Base-by-base conservation (phyloP, 2,888 invertebrate species). In the Dasypogon diadema region DNA sequence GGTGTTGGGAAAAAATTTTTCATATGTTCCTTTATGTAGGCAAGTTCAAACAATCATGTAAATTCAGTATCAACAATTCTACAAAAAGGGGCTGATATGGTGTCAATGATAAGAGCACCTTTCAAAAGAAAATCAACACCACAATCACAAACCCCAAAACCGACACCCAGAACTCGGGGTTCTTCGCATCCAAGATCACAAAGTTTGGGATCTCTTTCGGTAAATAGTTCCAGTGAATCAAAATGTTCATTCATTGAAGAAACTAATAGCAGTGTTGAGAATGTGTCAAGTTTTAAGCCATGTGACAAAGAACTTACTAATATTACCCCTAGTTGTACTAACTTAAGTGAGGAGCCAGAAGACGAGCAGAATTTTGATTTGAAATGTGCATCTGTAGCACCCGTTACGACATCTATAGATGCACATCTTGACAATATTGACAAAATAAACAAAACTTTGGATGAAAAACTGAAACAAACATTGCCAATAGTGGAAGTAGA, bases 171-270 rank as follows among this genome's bases (percentile, higher is more conserved):
- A 74, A 79, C 81, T n/a, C 80, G 82, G 14, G 21, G 34, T 16
- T 30, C 72, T 10, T 74, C 79, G n/a, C 34, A 51, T n/a, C 30
- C 83, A 2, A 82, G 86, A 22, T 86, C 86, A 0, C 83, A 83
- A 75, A 86, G 86, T 77, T 81, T 85, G 37, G 86, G 85, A 81
- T 85, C 85, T 60, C 79, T 86, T 78, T 84, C 85, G 86, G 86
- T 86, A 87, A 86, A 83, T 86, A 84, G 81, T 79, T 80, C 82
- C 21, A 73, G 75, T 73, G 79, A 80, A 18, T 30, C 42, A 30
- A 63, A 18, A 26, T 74, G 34, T 56, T 65, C 18, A 6, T n/a
- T 24, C 26, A 14, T n/a, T 54, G 51, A 21, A 26, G 14, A 16
- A 30, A 14, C 26, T 73, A 54, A 34, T 46, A 48, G 30, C 70